Evolutionary conservation across 2,888 invertebrate genomes (phyloP), one percentile per base, ranked within the genome.

Genomic region (Oscheius sp.): DNA sequence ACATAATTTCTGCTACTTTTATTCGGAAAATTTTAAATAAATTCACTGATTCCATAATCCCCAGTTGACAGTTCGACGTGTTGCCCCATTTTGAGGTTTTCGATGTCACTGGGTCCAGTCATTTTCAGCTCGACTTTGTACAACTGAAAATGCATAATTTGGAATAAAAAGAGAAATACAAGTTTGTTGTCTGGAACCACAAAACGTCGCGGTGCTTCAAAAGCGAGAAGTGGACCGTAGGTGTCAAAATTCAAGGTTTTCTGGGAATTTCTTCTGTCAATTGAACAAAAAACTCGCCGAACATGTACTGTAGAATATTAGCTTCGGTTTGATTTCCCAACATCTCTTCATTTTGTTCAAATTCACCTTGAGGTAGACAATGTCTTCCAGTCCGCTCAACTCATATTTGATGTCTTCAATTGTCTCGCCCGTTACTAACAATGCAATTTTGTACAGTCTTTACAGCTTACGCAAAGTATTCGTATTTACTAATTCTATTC

Each of bases 371-470:
- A 58, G 13, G 58, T 58, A 27, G 29, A 58, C 29, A 7, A 7
- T 27, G 12, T 29, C 29, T 2, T 58, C 35, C 35, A 35, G 35
- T 3, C 35, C 35, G 35, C 9, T 35, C 35, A 35, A 3, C 35
- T 35, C 5, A 7, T 53, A 53, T 21, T 12, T 2, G 18, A 23
- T 21, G 21, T 53, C 21, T 12, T 23, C 35, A 9, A 35, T n/a
- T 25, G 58, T 58, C 27, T 58, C 58, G n/a, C 7, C 58, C 27
- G 27, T 27, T 49, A 49, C 58, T 58, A n/a, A 23, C 7, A 55
- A 55, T 3, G 3, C 13, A 21, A 21, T 55, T 21, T 25, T 23
- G 13, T n/a, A n/a, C n/a, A n/a, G n/a, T n/a, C n/a, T 35, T 35
- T 35, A 35, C 9, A 35, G 27, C 58, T 16, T 27, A 58, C 58